Base-by-base conservation (phyloP, 1,140 invertebrate species). In the Drosophila busckii region DNA sequence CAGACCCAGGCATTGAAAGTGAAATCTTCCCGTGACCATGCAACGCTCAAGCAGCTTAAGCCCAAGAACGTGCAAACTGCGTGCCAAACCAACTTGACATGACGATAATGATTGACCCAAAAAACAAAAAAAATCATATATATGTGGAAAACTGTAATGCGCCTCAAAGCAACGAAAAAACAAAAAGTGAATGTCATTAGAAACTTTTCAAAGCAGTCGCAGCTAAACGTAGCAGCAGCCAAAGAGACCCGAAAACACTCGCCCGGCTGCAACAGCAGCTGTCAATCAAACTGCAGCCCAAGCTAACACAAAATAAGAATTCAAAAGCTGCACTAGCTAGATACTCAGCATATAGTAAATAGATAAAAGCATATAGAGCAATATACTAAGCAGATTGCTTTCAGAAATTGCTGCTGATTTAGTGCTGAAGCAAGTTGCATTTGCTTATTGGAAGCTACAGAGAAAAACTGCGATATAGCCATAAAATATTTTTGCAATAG, bases 101-200 rank as follows among this genome's bases (percentile, higher is more conserved):
- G 69, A 67, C 75, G 75, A 80, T 80, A 80, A 80, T 78, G 75
- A 82, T 80, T 80, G 75, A 82, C 75, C 75, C 69, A 75, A 82
- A 80, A 80, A 68, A 16, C 5, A 34, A 26, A 38, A 28, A 34
- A 20, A 34, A 34, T 35, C 41, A 16, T 8, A 35, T 17, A 59
- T 12, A 20, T 23, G 2, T 15, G 22, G 37, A 44, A 17, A 35
- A 44, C n/a, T n/a, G n/a, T n/a, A 31, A 53, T 44, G 61, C 61
- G 66, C 70, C 45, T 3, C 70, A 17, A 23, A 31, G 59, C 52
- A 49, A 48, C 65, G n/a, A n/a, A n/a, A n/a, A n/a, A n/a, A n/a
- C n/a, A 35, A 78, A 75, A 80, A 82, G 75, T 80, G 75, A 80
- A 82, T 80, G 75, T 80, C 75, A 80, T 80, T 80, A 80, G 75